A percentile compares a stretch with the other conserved stretches of the same genome.
Evolutionary conservation across 2,113 vertebrate genomes (phyloP).

Genomic region (Labrus mixtus): DNA sequence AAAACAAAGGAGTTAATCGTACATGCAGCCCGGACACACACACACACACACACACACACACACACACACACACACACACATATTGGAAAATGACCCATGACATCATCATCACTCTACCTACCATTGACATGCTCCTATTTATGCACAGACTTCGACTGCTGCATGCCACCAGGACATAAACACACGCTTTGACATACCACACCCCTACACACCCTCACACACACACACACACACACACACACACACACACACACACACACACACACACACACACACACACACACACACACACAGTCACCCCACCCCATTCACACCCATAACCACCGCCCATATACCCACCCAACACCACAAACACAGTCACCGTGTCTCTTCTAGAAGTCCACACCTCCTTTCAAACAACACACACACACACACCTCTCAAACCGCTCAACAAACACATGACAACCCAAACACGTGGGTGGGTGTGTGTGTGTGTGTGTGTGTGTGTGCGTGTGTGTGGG

Average conservation of each 20-base stretch:
- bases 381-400: constrained; percentile 34
- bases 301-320: constrained; percentile 65
- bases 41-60: constrained; percentile 24
- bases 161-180: constrained; percentile 72
- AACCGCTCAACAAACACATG: constrained; percentile 59
- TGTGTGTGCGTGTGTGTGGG: constrained; percentile 23
- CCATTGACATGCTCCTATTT: constrained; percentile 72
- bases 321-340: constrained; percentile 57
- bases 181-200: constrained; percentile 70
- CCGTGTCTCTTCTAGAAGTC: constrained; percentile 49
- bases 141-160: constrained; percentile 58
- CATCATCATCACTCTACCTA: constrained; percentile 76
- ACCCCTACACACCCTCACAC: constrained; percentile 45
- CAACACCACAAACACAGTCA: constrained; percentile 64
- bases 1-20: constrained; percentile 46
- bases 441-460: constrained; percentile 38
- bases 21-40: constrained; percentile 42
- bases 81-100: constrained; percentile 77
- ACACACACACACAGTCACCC: constrained; percentile 44
- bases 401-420: constrained; percentile 32
- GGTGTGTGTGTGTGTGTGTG: not conserved
- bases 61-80: constrained; percentile 23
- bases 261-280: no score
- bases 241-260: constrained; percentile 21
- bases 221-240: constrained; percentile 1